Base-by-base conservation (phyloP, 1,140 invertebrate genomes). In the Neotoxoptera formosana region DNA sequence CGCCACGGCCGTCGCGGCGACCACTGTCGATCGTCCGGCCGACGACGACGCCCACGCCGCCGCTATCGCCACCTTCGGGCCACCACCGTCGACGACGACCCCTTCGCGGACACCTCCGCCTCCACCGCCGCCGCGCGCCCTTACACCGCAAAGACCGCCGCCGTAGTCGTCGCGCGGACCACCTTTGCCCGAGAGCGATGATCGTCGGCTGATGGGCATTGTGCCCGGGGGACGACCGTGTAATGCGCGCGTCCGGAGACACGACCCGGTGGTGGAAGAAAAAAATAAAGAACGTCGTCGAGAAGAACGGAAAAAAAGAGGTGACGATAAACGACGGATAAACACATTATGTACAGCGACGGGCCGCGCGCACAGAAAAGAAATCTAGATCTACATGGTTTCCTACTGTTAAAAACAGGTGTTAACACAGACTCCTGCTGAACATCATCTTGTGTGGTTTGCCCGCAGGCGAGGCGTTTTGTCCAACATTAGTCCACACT, bases 391-490 rank as follows among this genome's bases (percentile, higher is more conserved):
- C 91, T 83, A 23, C 91, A 48, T 47, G 91, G 91, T 92, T 76
- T 92, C 67, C 91, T 92, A 93, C 91, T 86, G 91, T 93, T 56
- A 86, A 86, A 91, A 93, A 93, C 91, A 93, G 91, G 91, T 93
- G 91, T 93, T 93, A 93, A 93, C 91, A 86, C 91, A 86, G 81
- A 93, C 91, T 93, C 81, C 81, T 56, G 91, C 91, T 86, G 91
- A 56, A 93, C 81, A 56, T 93, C 91, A 86, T 93, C 91, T 93
- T 93, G 91, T 93, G 91, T 93, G 91, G 91, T 93, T 93, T 84
- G 34, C 91, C 91, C 91, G 48, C 91, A 23, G 91, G 91, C 81
- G 17, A 47, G 51, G 23, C 48, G 48, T 86, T 67, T 90, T 76
- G 84, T 93, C 41, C 60, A 21, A 76, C 86, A 76, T 76, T 88